Evolutionary conservation across 2,797 vertebrate genomes (phyloP).

Genomic region (Sorex maritimensis): DNA sequence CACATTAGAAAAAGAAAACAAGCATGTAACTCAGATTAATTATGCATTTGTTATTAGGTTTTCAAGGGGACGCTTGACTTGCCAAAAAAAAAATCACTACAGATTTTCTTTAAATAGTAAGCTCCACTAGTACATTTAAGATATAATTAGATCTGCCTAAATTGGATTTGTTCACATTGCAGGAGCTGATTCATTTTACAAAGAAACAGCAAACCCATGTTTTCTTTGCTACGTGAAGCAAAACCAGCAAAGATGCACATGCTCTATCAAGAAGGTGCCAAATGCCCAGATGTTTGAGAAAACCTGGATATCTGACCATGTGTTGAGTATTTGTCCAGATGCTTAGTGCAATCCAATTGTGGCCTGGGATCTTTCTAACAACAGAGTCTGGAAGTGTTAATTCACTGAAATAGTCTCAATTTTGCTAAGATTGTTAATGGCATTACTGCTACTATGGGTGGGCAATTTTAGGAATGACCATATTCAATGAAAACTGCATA

Average conservation of each 20-base stretch:
- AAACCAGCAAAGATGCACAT: conserved; percentile 15
- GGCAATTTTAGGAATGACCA: conserved; percentile 48
- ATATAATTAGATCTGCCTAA: conserved; percentile 76
- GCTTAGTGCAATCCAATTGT: not conserved
- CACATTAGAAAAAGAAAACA: conserved; percentile 60
- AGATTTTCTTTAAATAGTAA: conserved; percentile 80
- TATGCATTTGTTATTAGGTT: conserved; percentile 58
- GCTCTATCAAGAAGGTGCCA: conserved; percentile 34
- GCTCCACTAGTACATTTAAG: conserved; percentile 62
- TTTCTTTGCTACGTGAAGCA: conserved; percentile 51
- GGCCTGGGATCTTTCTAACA: conserved; percentile 7
- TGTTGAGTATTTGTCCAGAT: conserved; percentile 21
- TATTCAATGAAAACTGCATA: not conserved
- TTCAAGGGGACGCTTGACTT: conserved; percentile 55
- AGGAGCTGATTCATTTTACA: conserved; percentile 56
- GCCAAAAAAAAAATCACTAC: conserved; percentile 68
- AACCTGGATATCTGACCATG: not conserved
- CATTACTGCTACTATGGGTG: not conserved
- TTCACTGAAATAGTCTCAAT: not conserved
- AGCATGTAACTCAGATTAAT: conserved; percentile 62
- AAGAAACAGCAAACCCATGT: conserved; percentile 54
- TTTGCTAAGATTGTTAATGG: not conserved
- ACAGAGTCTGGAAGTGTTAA: not conserved
- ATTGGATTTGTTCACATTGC: conserved; percentile 69
- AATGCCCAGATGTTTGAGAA: conserved; percentile 57